Conservation (phyloP, 1,140 invertebrate species). For the Apis mellifera region Amel_HAv3.1 CM009931.2:19342501-19343000, state of each 20-base stretch:
- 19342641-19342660: conserved; percentile 85
- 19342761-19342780: conserved; percentile 92
- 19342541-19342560: not conserved
- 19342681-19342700: conserved; percentile 91
- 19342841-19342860: conserved; percentile 80
- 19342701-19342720: conserved; percentile 86
- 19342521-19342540: not conserved
- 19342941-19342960: not conserved
- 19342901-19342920: too few relatives aligned
- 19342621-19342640: conserved; percentile 93
- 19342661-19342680: conserved; percentile 89
- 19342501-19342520: conserved; percentile 86
- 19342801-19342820: conserved; percentile 83
- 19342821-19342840: conserved; percentile 84
- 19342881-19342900: conserved; percentile 77
- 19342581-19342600: not conserved
- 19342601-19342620: conserved; percentile 76
- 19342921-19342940: not conserved
- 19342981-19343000: conserved; percentile 90
- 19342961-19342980: conserved; percentile 86
- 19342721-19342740: conserved; percentile 84
- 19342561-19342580: too few relatives aligned
- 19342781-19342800: conserved; percentile 82
- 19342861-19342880: conserved; percentile 84
- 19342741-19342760: conserved; percentile 90